Conservation (phyloP, 2,888 invertebrate species). For the Amblyjoppa fuscipennis region DNA sequence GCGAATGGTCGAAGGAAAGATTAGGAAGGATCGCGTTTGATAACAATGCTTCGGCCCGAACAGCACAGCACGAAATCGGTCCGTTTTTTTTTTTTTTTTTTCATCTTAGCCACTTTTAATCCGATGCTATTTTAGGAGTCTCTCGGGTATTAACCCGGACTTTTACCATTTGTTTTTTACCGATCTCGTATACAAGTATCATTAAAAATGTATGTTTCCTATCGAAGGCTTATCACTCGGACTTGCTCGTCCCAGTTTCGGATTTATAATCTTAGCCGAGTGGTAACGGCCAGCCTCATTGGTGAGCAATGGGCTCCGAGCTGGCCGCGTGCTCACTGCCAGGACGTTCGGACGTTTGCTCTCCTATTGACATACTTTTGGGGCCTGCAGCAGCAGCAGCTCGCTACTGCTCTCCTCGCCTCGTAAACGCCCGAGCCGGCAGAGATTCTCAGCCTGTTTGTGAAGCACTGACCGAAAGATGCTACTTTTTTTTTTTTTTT, state of each 20-base stretch:
- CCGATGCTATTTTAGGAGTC: neutral
- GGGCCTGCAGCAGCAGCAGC: constrained; percentile 60
- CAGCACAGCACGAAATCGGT: neutral
- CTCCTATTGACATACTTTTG: constrained; percentile 83
- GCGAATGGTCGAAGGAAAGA: constrained; percentile 1
- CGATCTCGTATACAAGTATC: neutral
- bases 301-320: constrained; percentile 26
- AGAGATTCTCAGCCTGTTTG: constrained; percentile 69
- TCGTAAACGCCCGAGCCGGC: constrained; percentile 54
- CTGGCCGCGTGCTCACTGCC: constrained; percentile 49
- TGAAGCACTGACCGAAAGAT: constrained; percentile 16
- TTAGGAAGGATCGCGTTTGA: constrained; percentile 6
- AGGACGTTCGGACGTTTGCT: constrained; percentile 78
- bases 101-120: neutral
- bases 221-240: neutral
- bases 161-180: neutral
- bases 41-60: neutral
- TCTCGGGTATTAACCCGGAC: neutral
- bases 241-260: constrained; percentile 53
- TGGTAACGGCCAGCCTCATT: constrained; percentile 26
- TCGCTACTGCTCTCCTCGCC: constrained; percentile 42
- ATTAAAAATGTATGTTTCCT: neutral
- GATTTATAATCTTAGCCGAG: constrained; percentile 4
- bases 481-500: constrained; percentile 21
- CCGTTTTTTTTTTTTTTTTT: neutral